A percentile compares a stretch with the other conserved stretches of the same genome.
Evolutionary conservation across 1,140 invertebrate genomes (phyloP).

Genomic region (Dryas iulia): DNA sequence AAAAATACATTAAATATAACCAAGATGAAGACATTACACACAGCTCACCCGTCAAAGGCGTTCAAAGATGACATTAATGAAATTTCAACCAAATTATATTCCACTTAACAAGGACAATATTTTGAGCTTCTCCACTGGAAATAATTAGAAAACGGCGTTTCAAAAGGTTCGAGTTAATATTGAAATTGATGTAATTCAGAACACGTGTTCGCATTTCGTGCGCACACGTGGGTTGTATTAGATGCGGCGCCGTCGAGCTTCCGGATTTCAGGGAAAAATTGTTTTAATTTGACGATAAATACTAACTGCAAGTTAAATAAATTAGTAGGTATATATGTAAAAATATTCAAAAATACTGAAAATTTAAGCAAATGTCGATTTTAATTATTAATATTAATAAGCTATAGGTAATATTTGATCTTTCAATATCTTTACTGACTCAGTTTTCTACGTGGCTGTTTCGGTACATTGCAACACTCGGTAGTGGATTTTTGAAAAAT

Average conservation of each 20-base stretch:
- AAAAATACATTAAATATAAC: background rate
- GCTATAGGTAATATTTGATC: too few relatives aligned
- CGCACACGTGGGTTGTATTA: conserved; percentile 12
- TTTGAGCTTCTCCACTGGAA: conserved; percentile 4
- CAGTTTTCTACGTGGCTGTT: too few relatives aligned
- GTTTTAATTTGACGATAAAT: background rate
- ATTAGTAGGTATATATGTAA: background rate
- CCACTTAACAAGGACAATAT: conserved; percentile 12
- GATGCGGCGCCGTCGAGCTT: conserved; percentile 15
- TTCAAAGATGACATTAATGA: background rate
- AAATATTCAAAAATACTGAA: too few relatives aligned
- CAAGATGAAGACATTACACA: background rate
- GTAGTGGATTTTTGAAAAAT: too few relatives aligned
- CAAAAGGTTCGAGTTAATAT: conserved; percentile 7
- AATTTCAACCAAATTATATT: background rate
- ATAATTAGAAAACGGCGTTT: conserved; percentile 20
- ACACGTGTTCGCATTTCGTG: conserved; percentile 20
- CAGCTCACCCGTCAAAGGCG: background rate
- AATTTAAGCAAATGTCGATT: too few relatives aligned
- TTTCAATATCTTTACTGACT: too few relatives aligned
- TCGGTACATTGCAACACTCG: too few relatives aligned
- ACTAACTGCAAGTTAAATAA: background rate
- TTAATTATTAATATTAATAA: too few relatives aligned
- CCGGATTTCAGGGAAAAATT: conserved; percentile 6
- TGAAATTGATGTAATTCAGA: conserved; percentile 20